phyloP scores from a whole-genome alignment of 2,113 vertebrate genomes.

The Melospiza georgiana region DNA sequence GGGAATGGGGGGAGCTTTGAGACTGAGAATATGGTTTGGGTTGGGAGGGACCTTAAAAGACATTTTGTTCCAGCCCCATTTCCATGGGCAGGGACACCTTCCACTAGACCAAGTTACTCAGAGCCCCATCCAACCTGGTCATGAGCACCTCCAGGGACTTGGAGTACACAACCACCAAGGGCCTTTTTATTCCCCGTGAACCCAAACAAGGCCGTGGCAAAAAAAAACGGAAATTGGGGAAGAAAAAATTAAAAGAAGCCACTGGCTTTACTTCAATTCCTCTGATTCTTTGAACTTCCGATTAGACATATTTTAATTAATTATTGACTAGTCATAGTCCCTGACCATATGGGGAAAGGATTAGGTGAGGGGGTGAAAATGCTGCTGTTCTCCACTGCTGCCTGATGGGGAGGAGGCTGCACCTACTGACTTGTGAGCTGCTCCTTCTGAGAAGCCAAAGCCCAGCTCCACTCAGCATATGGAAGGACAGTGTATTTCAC shows the following conservation, averaged over 20 bases:
- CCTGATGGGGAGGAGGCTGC: not conserved
- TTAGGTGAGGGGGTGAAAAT: not conserved
- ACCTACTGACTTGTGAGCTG: not conserved
- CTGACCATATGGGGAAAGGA: not conserved
- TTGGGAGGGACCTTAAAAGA: not conserved
- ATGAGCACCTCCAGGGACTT: not conserved
- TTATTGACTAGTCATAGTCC: not conserved
- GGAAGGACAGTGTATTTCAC: not conserved
- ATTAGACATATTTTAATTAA: not conserved
- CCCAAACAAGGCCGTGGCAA: not conserved
- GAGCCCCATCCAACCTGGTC: not conserved
- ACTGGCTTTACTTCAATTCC: not conserved
- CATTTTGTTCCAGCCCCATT: not conserved
- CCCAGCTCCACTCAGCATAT: not conserved
- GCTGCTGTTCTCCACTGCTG: not conserved
- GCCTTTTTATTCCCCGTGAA: not conserved
- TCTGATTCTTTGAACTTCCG: not conserved
- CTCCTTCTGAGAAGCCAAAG: not conserved
- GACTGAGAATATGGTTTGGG: not conserved
- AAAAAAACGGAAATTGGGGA: not conserved
- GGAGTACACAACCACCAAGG: too few relatives aligned
- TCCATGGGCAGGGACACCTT: not conserved
- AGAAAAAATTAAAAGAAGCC: fast-evolving
- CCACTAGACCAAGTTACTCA: not conserved
- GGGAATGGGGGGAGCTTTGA: not conserved